These are phyloP conservation scores for Drosophila varians DNA, from an alignment of 1,140 invertebrate genomes.

Conservation along the genomic window DNA sequence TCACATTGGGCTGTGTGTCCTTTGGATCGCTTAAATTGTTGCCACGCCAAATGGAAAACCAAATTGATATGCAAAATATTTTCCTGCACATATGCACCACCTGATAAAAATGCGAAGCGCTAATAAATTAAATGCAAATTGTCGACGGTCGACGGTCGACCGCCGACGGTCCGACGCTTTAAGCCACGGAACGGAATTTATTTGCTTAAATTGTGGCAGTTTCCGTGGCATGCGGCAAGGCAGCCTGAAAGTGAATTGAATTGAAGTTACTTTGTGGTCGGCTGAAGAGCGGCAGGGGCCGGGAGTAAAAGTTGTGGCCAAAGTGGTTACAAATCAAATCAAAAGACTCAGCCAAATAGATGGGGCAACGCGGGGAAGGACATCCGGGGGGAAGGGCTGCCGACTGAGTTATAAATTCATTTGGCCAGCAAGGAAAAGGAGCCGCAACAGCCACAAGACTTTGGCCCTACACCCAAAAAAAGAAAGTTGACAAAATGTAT, in stretches of 20 bases:
- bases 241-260: constrained; percentile 30
- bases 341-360: constrained; percentile 47
- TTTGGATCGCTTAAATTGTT: constrained; percentile 35
- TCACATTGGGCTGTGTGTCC: constrained; percentile 31
- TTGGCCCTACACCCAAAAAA: constrained; percentile 13
- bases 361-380: constrained; percentile 1
- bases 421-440: constrained; percentile 42
- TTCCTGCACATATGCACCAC: constrained; percentile 40
- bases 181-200: constrained; percentile 39
- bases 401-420: constrained; percentile 63
- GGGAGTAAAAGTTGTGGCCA: constrained; percentile 38
- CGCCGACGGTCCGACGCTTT: constrained; percentile 22
- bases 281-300: background rate
- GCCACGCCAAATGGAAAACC: constrained; percentile 13
- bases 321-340: constrained; percentile 57
- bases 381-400: background rate
- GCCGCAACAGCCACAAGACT: constrained; percentile 17
- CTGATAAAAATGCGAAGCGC: constrained; percentile 23
- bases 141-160: constrained; percentile 16
- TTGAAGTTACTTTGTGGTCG: constrained; percentile 44
- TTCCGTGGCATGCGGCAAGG: background rate
- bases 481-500: background rate
- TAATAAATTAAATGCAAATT: constrained; percentile 50
- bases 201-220: constrained; percentile 35
- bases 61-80: constrained; percentile 49